phyloP scores from a whole-genome alignment of 2,888 invertebrate species.

The Drosophila merina region DNA sequence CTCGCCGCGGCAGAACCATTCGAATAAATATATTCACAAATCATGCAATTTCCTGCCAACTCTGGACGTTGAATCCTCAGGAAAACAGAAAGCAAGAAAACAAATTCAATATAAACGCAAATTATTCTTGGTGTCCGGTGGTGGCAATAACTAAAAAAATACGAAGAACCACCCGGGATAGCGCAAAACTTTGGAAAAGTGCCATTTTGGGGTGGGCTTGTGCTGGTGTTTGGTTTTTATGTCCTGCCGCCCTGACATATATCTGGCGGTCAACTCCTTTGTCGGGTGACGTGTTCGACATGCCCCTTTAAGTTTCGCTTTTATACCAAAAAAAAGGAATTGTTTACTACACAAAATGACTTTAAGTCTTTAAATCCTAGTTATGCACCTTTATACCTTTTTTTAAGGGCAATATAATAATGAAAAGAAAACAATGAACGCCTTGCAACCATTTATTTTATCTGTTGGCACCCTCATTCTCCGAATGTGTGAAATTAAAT shows the following conservation, averaged over 20 bases:
- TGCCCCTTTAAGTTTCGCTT: slow-evolving; percentile 17
- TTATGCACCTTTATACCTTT: no score
- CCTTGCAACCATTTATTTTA: slow-evolving; percentile 15
- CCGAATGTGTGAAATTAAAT: slow-evolving; percentile 48
- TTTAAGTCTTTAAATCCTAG: no score
- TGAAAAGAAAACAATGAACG: slow-evolving; percentile 28
- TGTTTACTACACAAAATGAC: no score
- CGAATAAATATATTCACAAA: slow-evolving; percentile 71
- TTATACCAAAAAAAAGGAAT: no score
- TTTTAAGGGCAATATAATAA: slow-evolving; percentile 2
- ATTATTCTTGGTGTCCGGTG: slow-evolving; percentile 56
- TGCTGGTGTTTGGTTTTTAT: slow-evolving; percentile 34
- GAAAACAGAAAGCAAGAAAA: slow-evolving; percentile 14
- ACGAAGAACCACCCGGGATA: slow-evolving; percentile 1
- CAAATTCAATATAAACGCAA: slow-evolving; percentile 71
- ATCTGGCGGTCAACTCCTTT: slow-evolving; percentile 37
- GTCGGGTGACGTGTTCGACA: slow-evolving; percentile 20
- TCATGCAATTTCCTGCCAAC: slow-evolving; percentile 49
- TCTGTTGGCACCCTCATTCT: slow-evolving; percentile 2
- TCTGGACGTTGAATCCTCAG: slow-evolving; percentile 15
- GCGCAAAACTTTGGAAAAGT: slow-evolving; percentile 15
- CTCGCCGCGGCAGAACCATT: slow-evolving; percentile 40
- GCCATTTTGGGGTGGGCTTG: neutral
- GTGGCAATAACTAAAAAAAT: slow-evolving; percentile 3
- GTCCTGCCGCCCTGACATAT: slow-evolving; percentile 35